Evolutionary conservation across 2,797 vertebrate genomes (phyloP).

Genomic region (Sardinella longiceps): DNA sequence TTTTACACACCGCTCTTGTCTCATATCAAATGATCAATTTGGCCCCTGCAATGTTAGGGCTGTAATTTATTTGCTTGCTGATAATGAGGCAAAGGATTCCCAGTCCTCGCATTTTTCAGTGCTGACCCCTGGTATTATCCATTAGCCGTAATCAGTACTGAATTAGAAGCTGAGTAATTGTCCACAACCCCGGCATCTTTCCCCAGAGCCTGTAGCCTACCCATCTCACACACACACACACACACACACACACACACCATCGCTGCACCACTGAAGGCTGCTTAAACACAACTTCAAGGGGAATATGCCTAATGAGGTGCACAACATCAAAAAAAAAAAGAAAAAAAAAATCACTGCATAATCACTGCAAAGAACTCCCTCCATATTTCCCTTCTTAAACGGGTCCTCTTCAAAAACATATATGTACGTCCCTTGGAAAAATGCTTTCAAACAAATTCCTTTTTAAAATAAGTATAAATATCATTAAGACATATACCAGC

Average conservation of each 20-base stretch:
- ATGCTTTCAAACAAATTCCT: slow-evolving; percentile 68
- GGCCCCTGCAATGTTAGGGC: background rate
- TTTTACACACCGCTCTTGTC: background rate
- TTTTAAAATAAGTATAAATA: slow-evolving; percentile 75
- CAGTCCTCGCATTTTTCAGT: slow-evolving; percentile 7
- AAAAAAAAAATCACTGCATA: slow-evolving; percentile 34
- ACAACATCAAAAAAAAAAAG: slow-evolving; percentile 55
- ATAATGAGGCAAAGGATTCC: slow-evolving; percentile 19
- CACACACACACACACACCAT: no score
- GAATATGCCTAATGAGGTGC: slow-evolving; percentile 72
- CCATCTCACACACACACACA: slow-evolving; percentile 31
- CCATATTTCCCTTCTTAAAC: slow-evolving; percentile 58
- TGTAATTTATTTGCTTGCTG: slow-evolving; percentile 12
- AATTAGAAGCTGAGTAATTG: slow-evolving; percentile 70
- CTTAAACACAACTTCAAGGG: slow-evolving; percentile 70
- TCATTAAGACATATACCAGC: slow-evolving; percentile 75
- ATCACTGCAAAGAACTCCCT: slow-evolving; percentile 61
- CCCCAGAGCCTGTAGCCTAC: slow-evolving; percentile 64
- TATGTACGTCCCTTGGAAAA: slow-evolving; percentile 63
- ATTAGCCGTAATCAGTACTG: background rate
- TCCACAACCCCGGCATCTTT: slow-evolving; percentile 67
- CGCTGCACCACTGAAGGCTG: slow-evolving; percentile 58
- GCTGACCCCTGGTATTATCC: slow-evolving; percentile 15
- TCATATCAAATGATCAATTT: slow-evolving; percentile 24
- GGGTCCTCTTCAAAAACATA: slow-evolving; percentile 67